A percentile compares a stretch with the other conserved stretches of the same genome.
phyloP scores from a whole-genome alignment of 2,113 vertebrate genomes.

The Paramormyrops kingsleyae region DNA sequence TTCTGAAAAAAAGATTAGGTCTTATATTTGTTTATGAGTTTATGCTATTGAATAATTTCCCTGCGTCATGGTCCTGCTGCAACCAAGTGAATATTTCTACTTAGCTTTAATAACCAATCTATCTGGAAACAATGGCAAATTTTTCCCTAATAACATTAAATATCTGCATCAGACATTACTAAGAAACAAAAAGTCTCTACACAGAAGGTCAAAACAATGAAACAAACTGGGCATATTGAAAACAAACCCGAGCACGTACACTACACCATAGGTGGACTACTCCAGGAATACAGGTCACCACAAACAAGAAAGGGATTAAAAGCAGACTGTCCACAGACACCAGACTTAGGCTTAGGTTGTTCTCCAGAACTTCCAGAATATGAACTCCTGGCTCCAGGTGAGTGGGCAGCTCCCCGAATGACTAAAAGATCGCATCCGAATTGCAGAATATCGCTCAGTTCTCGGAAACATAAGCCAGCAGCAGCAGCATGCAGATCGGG shows the following conservation, averaged over 20 bases:
- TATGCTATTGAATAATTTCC: conserved; percentile 2
- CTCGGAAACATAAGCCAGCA: conserved; percentile 29
- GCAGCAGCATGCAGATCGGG: not conserved
- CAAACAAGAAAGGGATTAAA: not conserved
- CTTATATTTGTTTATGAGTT: not conserved
- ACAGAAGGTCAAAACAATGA: not conserved
- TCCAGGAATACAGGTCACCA: not conserved
- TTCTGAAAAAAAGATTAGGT: not conserved
- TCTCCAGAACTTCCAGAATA: not conserved
- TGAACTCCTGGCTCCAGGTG: not conserved
- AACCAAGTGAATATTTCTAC: not conserved
- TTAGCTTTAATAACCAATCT: not conserved
- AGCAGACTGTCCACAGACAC: not conserved
- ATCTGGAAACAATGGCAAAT: not conserved
- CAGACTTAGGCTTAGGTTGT: not conserved
- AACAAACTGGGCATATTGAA: not conserved
- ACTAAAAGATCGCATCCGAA: not conserved
- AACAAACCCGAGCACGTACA: not conserved
- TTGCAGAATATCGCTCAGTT: conserved; percentile 21
- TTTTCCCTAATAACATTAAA: not conserved
- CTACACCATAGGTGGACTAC: not conserved
- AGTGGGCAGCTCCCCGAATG: not conserved
- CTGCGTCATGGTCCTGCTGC: not conserved
- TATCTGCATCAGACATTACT: not conserved
- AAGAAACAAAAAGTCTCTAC: not conserved